Base-by-base conservation (phyloP, 2,888 invertebrate genomes). In the Drosophila kanekoi region DNA sequence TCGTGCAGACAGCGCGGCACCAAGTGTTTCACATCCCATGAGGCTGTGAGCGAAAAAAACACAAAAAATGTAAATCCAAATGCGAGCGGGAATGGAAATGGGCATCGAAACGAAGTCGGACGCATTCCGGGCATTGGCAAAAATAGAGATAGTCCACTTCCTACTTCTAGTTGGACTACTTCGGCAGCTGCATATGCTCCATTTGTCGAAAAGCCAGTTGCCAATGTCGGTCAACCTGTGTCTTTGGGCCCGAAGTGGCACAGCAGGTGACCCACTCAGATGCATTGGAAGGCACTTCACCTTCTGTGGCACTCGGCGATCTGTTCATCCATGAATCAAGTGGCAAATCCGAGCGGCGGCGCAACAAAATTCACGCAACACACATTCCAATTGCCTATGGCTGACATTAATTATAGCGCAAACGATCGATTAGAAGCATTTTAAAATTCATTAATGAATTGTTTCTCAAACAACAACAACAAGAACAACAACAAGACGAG, bases 381-480 rank as follows among this genome's bases (percentile, higher is more conserved):
- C 85, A 87, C 28, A 87, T 85, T 77, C 85, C 87, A 77, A 85
- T 87, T 77, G 87, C 80, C 72, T 35, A 58, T 62, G 62, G 52
- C 73, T 85, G 85, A 87, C 85, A 87, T 85, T 87, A 85, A 85
- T 85, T 85, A 85, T 84, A 80, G 85, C 79, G 82, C 72, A 85
- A 85, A 85, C 85, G 85, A 85, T 85, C 87, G 85, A 85, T 87
- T 89, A 89, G 82, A 77, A 77, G 81, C 85, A 83, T 87, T 87
- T 79, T 85, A 72, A 81, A 85, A 89, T 81, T 87, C 87, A 87
- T 89, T 87, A 89, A 89, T 87, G 85, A 89, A 87, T 87, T 81
- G 87, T 75, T 87, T 78, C 87, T 74, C 73, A 87, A 87, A 87
- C 83, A 89, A 67, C 60, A 58, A 52, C 45, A 54, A 48, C 51